These are phyloP conservation scores for Eumaeus atala DNA, from an alignment of 1,140 invertebrate species.

Conservation along the genomic window DNA sequence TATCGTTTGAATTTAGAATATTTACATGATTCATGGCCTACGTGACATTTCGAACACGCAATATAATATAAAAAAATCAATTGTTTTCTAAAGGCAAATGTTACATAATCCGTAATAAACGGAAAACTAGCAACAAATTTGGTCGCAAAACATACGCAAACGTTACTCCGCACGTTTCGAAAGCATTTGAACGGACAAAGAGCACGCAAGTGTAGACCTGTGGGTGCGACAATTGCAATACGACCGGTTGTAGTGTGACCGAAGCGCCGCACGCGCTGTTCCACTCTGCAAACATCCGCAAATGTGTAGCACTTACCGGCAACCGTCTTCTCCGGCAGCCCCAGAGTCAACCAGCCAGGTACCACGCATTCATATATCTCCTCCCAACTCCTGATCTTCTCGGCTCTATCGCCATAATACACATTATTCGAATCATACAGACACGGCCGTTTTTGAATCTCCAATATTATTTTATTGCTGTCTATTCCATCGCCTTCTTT, in stretches of 20 bases:
- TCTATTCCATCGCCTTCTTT: conserved; percentile 58
- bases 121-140: conserved; percentile 38
- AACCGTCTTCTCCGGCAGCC: conserved; percentile 46
- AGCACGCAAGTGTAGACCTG: conserved; percentile 43
- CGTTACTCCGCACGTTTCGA: conserved; percentile 53
- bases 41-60: conserved; percentile 11
- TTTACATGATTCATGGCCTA: not conserved
- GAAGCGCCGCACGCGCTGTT: conserved; percentile 30
- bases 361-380: conserved; percentile 58
- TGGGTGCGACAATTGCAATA: conserved; percentile 40
- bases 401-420: conserved; percentile 57
- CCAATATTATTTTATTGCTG: conserved; percentile 49
- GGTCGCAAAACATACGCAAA: conserved; percentile 29
- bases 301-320: conserved; percentile 53
- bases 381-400: conserved; percentile 60
- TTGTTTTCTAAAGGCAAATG: conserved; percentile 1
- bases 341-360: conserved; percentile 48
- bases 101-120: conserved; percentile 12
- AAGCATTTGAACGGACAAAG: conserved; percentile 56
- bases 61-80: not conserved
- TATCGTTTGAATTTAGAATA: not conserved
- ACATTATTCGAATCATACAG: conserved; percentile 56
- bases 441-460: conserved; percentile 57
- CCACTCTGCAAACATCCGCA: conserved; percentile 31
- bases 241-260: conserved; percentile 36